phyloP scores from a whole-genome alignment of 2,888 invertebrate species.

The Leuctra nigra region DNA sequence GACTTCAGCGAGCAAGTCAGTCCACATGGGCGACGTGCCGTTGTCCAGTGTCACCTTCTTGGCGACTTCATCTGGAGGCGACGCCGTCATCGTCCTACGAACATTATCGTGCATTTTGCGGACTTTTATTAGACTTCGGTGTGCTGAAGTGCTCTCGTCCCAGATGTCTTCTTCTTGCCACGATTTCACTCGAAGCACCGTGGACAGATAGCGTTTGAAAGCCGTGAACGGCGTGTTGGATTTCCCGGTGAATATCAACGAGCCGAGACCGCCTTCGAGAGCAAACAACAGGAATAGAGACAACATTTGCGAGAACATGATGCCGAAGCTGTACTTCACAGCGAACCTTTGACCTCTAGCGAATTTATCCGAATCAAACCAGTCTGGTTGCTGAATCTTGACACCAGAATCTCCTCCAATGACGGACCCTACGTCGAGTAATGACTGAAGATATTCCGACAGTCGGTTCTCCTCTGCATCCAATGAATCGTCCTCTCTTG shows the following conservation, averaged over 20 bases:
- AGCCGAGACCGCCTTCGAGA: constrained; percentile 20
- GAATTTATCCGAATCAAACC: constrained; percentile 22
- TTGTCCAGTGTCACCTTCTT: constrained; percentile 17
- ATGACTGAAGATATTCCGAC: no score
- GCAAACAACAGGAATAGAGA: constrained; percentile 37
- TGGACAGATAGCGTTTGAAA: constrained; percentile 36
- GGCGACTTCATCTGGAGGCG: background rate
- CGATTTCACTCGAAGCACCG: constrained; percentile 35
- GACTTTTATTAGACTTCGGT: constrained; percentile 34
- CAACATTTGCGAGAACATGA: constrained; percentile 35
- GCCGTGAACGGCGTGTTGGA: constrained; percentile 35
- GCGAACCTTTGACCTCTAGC: constrained; percentile 36
- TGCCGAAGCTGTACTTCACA: constrained; percentile 34
- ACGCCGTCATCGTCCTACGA: background rate
- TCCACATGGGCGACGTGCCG: constrained; percentile 1
- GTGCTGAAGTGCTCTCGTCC: constrained; percentile 32
- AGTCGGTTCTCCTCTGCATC: no score
- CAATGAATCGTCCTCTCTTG: no score
- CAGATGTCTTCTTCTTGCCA: constrained; percentile 40
- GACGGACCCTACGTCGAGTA: no score
- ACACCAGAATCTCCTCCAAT: constrained; percentile 34
- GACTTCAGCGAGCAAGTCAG: constrained; percentile 28
- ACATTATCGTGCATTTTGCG: constrained; percentile 34
- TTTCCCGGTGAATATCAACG: constrained; percentile 32
- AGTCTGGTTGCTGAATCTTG: constrained; percentile 13